A percentile compares a stretch with the other conserved stretches of the same genome.
phyloP scores from a whole-genome alignment of 2,888 invertebrate species.

The Euplexia lucipara region DNA sequence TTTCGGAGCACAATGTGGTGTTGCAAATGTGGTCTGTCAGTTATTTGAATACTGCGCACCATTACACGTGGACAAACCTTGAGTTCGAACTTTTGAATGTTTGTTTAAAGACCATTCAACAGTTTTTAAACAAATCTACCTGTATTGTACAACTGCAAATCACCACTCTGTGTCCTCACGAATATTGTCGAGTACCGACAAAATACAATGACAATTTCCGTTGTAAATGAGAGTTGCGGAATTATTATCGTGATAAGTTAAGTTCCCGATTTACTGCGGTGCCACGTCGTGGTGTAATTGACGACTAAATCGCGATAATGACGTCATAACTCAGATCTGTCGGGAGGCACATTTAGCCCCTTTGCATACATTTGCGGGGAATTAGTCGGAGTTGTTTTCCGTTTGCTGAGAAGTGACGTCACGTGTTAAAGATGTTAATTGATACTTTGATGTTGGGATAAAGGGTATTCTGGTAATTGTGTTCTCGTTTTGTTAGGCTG shows the following conservation, averaged over 20 bases:
- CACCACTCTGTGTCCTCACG: constrained; percentile 16
- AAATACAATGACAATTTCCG: constrained; percentile 55
- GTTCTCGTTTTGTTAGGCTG: constrained; percentile 26
- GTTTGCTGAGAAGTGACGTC: constrained; percentile 42
- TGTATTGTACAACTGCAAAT: constrained; percentile 26
- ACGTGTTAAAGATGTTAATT: constrained; percentile 55
- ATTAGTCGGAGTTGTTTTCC: constrained; percentile 60
- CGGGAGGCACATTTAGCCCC: constrained; percentile 70
- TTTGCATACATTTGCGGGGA: constrained; percentile 69
- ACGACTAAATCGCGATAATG: constrained; percentile 82
- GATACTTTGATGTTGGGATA: constrained; percentile 48
- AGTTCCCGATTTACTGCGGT: constrained; percentile 72
- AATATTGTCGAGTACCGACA: constrained; percentile 40
- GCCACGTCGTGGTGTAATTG: constrained; percentile 73
- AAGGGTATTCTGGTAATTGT: constrained; percentile 28
- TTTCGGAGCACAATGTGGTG: too few relatives aligned
- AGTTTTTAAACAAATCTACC: constrained; percentile 15
- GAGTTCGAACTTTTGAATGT: too few relatives aligned
- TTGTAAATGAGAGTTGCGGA: constrained; percentile 56
- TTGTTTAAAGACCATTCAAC: too few relatives aligned
- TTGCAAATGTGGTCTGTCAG: too few relatives aligned
- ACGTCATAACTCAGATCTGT: constrained; percentile 77
- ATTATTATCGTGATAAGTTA: constrained; percentile 72
- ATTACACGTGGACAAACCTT: too few relatives aligned
- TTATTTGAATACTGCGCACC: too few relatives aligned